Conservation (phyloP, 2,113 vertebrate genomes). For the Hemichromis elongatus region DNA sequence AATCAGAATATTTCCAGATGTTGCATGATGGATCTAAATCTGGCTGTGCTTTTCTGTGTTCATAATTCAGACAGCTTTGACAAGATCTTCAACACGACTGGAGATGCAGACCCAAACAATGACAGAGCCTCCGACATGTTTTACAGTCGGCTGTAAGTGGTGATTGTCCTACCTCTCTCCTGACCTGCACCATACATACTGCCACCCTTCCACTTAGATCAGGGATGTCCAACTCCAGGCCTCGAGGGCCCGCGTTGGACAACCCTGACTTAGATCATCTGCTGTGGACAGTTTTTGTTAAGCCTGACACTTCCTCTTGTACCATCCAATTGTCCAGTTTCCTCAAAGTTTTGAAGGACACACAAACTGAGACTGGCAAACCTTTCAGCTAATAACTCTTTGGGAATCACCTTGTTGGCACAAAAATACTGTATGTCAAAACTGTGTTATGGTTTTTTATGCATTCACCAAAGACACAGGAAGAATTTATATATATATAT, state of each 20-base stretch:
- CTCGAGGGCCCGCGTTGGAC: no score
- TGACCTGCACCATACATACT: background rate
- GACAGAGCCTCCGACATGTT: background rate
- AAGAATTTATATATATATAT: background rate
- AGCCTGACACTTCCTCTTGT: background rate
- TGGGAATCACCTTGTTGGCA: background rate
- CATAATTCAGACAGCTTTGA: background rate
- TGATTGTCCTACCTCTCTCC: background rate
- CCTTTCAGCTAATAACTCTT: background rate
- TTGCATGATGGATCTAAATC: background rate
- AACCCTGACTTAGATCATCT: background rate
- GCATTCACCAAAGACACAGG: background rate
- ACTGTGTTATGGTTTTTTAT: background rate
- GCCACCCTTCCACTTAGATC: background rate
- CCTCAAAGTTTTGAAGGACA: background rate
- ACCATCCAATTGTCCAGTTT: background rate
- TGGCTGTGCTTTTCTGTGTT: background rate
- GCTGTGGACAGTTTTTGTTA: background rate
- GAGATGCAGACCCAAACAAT: background rate
- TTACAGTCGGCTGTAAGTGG: background rate
- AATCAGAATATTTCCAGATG: background rate
- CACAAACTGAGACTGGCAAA: background rate
- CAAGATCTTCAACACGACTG: background rate
- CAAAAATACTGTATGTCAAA: background rate
- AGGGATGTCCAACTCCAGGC: no score